Evolutionary conservation across 2,888 invertebrate species (phyloP), one percentile per base, ranked within the genome.

Genomic region (Pyrgus malvae): DNA sequence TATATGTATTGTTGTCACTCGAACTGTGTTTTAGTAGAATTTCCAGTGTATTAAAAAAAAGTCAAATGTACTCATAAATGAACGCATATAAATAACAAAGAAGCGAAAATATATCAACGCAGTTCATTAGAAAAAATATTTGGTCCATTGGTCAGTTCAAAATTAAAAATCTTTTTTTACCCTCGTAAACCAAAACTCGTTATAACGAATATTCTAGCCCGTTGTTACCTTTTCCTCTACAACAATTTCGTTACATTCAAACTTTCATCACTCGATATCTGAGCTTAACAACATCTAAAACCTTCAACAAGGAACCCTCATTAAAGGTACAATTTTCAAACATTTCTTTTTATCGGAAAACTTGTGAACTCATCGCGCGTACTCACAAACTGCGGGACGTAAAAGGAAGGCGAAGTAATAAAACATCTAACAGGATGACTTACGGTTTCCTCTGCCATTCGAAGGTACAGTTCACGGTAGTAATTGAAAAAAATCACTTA

Each of bases 401-500:
- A 62, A 62, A 64, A 59, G 65, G 67, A 69, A 66, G 71, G 74
- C 66, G 63, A 67, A 74, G 76, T 77, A 84, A 82, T 80, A 82
- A 80, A 74, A 78, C 72, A 75, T 70, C 83, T 88, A 87, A 89
- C 84, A 80, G 85, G 83, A 88, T 89, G 89, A 90, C 89, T 85
- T 80, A 83, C 85, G 78, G 72, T 88, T 88, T 87, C 61, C 65
- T 72, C 68, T 68, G 72, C 74, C 74, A 74, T 76, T 76, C 65
- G 68, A 86, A 81, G 70, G 68, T 77, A 82, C 83, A 77, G 80
- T 72, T 83, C 86, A 85, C 82, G 74, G 80, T 70, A 71, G 84
- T 85, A 88, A 90, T 89, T 89, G 89, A 90, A 90, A 90, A 80
- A 85, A 88, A 88, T 78, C 89, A 89, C 88, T 89, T 88, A 87